Evolutionary conservation across 2,888 invertebrate genomes (phyloP).

Genomic region (Cotesia congregata): DNA sequence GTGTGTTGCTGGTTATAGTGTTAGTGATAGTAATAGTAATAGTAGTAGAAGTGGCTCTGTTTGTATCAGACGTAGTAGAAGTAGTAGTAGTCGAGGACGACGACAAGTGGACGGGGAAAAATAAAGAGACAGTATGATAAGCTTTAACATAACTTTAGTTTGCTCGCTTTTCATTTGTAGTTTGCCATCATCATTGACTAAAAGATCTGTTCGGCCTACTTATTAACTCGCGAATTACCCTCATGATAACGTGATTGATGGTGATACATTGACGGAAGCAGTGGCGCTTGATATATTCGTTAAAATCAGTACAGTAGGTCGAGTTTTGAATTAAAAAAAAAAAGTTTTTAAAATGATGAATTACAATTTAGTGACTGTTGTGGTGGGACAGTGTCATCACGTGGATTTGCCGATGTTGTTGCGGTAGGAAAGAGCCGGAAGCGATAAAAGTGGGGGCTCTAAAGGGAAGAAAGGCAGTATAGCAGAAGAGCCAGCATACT

Average conservation of each 20-base stretch:
- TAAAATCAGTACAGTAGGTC: background rate
- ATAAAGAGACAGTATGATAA: constrained; percentile 35
- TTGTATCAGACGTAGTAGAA: constrained; percentile 21
- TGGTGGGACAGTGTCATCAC: constrained; percentile 40
- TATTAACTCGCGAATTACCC: background rate
- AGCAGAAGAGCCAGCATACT: constrained; percentile 1
- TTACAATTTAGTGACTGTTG: constrained; percentile 25
- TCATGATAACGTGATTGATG: background rate
- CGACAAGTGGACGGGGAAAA: constrained; percentile 28
- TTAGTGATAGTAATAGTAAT: background rate
- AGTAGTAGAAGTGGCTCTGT: constrained; percentile 2
- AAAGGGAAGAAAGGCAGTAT: background rate
- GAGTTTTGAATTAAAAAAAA: background rate
- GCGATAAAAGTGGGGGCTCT: constrained; percentile 11
- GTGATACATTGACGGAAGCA: background rate
- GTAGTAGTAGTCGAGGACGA: constrained; percentile 33
- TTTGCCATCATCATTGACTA: constrained; percentile 8
- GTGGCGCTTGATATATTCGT: background rate
- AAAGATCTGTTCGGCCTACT: background rate
- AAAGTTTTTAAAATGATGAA: constrained; percentile 13
- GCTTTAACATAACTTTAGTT: constrained; percentile 17
- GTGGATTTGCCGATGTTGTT: constrained; percentile 34
- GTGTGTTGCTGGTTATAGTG: background rate
- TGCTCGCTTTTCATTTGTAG: constrained; percentile 18
- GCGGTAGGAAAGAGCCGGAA: constrained; percentile 40